Base-by-base conservation (phyloP, 2,113 vertebrate species). In the Pollimyrus isidori region DNA sequence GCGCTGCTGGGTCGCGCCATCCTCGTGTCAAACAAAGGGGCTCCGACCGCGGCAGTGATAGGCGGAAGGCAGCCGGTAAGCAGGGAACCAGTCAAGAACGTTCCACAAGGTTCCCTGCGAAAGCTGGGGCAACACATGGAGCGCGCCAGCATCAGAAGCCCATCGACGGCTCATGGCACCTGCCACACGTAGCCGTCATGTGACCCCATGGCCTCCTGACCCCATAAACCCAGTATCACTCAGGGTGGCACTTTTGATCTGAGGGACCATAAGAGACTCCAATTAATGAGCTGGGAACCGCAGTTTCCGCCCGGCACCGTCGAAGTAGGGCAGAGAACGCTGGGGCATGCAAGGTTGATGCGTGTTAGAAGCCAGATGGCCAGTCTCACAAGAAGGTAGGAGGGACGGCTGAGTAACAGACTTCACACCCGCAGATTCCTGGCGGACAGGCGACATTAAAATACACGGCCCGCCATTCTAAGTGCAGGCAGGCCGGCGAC, bases 371-470 rank as follows among this genome's bases (percentile, higher is more conserved):
- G 65, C 58, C 89, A 89, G 85, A 89, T 89, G 89, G 65, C 9
- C 86, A 45, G 65, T 26, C 48, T 87, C 46, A 21, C 85, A 90
- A 21, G 82, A 15, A 30, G 35, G 39, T 53, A 19, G 17, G 62
- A 56, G 53, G 53, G 62, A 13, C 11, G 56, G n/a, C 26, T 62
- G 89, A 48, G 48, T 52, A 52, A 42, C 11, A 35, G 21, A 49
- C 45, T 50, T 52, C 62, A 87, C 21, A 87, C 46, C 21, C 53
- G 65, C 26, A 9, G 48, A 87, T 7, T 87, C 89, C 85, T 53
- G 26, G 92, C 90, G 62, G 82, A 49, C 85, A 35, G 85, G 73
- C 88, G 46, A 87, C 90, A 91, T 92, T 90, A 90, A 93, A 91
- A 89, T 49, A 76, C 82, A 88, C 52, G 35, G 39, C 82, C 82